phyloP scores from a whole-genome alignment of 2,113 vertebrate genomes.

The Eolophus roseicapilla region DNA sequence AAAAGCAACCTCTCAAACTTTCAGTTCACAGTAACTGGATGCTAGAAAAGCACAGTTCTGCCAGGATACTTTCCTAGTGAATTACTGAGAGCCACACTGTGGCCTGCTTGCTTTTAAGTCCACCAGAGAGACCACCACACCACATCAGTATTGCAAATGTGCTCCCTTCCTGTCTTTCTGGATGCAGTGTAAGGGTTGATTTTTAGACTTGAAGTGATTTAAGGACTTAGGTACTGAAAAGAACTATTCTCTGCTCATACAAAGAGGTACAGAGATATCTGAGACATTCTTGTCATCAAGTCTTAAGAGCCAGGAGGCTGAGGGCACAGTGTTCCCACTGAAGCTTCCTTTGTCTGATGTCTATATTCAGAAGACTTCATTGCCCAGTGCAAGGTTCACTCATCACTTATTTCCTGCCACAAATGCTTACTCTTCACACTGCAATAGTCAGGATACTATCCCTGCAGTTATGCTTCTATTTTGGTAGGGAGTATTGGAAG shows the following conservation, averaged over 20 bases:
- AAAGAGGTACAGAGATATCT: not conserved
- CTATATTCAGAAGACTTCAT: not conserved
- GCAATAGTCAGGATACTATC: not conserved
- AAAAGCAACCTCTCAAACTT: not conserved
- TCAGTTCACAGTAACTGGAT: not conserved
- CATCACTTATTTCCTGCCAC: not conserved
- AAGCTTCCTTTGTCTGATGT: not conserved
- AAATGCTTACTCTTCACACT: not conserved
- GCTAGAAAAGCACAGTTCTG: not conserved
- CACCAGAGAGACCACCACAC: not conserved
- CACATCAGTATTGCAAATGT: not conserved
- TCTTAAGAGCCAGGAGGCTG: not conserved
- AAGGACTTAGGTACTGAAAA: not conserved
- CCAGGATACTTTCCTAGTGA: not conserved
- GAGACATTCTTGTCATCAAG: not conserved
- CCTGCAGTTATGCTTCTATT: not conserved
- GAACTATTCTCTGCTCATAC: not conserved
- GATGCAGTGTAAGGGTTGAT: not conserved
- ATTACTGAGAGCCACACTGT: not conserved
- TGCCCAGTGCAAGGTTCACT: not conserved
- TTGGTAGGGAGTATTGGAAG: not conserved
- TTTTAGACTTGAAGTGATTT: not conserved
- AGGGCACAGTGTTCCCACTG: not conserved
- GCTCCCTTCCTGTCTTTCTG: not conserved
- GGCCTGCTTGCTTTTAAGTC: not conserved